Percentiles rank a stretch among this genome's conserved stretches.
These are phyloP conservation scores for Panthera tigris DNA, from an alignment of 2,113 vertebrate species.

Conservation along the genomic window DNA sequence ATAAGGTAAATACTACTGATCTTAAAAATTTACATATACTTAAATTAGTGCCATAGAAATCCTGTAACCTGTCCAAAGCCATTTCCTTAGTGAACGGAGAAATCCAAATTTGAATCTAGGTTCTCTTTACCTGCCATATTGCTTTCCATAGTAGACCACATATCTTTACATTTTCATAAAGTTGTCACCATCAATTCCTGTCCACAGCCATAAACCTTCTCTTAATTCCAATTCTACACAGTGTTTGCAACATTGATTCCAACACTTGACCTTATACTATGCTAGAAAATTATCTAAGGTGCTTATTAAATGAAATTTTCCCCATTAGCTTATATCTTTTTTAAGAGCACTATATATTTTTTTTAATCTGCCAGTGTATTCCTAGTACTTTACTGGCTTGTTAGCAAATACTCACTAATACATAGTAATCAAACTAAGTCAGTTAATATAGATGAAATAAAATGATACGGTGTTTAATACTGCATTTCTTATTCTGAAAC, in stretches of 20 bases:
- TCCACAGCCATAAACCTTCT: not conserved
- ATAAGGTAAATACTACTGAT: not conserved
- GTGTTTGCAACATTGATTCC: not conserved
- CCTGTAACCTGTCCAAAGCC: not conserved
- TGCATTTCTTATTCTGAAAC: not conserved
- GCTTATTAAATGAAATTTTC: not conserved
- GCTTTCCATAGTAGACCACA: too few species aligned
- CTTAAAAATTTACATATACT: not conserved
- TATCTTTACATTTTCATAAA: not conserved
- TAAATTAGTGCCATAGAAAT: not conserved
- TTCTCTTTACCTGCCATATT: not conserved
- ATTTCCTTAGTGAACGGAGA: not conserved
- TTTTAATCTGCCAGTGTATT: not conserved
- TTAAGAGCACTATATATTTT: not conserved
- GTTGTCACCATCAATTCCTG: not conserved
- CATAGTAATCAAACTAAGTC: not conserved
- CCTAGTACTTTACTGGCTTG: not conserved
- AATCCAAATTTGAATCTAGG: not conserved
- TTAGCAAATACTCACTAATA: not conserved
- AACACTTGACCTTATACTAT: not conserved
- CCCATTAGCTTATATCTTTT: not conserved
- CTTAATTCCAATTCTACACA: not conserved
- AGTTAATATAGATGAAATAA: not conserved
- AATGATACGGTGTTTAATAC: not conserved
- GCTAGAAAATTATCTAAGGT: not conserved